These are phyloP conservation scores for Oceanites oceanicus DNA, from an alignment of 2,113 vertebrate species.

Conservation along the genomic window DNA sequence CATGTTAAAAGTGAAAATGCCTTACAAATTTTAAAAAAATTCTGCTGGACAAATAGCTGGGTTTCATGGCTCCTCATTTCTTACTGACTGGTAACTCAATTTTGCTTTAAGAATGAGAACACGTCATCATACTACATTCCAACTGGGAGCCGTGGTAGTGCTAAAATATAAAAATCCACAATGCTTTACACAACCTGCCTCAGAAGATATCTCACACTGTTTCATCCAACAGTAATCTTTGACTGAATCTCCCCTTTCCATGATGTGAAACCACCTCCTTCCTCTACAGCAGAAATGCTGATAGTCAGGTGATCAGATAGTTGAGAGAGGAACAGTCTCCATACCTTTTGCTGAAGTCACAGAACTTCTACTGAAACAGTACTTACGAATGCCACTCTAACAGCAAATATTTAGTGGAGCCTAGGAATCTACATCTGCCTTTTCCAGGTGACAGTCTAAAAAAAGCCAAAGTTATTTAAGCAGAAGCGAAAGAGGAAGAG, in stretches of 20 bases:
- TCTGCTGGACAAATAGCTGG: not conserved
- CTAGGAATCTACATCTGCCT: not conserved
- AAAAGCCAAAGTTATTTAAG: not conserved
- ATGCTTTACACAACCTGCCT: not conserved
- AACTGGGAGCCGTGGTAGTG: not conserved
- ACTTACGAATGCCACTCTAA: not conserved
- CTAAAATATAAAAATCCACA: not conserved
- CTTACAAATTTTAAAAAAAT: not conserved
- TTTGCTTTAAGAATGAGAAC: not conserved
- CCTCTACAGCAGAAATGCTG: not conserved
- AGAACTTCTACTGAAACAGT: not conserved
- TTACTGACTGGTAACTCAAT: not conserved
- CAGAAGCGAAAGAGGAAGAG: not conserved
- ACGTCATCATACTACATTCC: not conserved
- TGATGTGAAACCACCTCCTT: not conserved
- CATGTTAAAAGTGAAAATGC: not conserved
- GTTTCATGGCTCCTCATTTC: not conserved
- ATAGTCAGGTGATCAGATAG: not conserved
- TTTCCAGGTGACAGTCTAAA: not conserved
- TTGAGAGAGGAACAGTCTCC: not conserved
- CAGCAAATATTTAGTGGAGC: not conserved
- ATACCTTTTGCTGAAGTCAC: not conserved
- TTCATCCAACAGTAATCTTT: not conserved
- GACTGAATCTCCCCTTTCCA: not conserved
- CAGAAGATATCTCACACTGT: not conserved